Percentiles rank a stretch among this genome's conserved stretches.
Evolutionary conservation across 2,888 invertebrate species (phyloP).

Genomic region (Ellobium chinense): DNA sequence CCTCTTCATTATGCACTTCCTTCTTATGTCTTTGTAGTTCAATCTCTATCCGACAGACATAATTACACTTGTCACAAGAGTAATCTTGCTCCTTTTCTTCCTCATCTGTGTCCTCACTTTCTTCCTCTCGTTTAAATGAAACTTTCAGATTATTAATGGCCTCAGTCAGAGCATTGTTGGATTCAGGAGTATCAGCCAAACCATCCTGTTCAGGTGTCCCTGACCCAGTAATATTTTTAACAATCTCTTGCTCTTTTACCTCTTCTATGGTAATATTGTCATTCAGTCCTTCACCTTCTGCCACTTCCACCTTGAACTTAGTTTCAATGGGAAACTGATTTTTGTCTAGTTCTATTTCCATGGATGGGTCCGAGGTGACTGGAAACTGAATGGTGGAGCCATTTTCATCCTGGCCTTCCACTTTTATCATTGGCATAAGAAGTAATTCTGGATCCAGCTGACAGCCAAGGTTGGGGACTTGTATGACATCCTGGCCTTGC

Average conservation of each 20-base stretch:
- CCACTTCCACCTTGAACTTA: background rate
- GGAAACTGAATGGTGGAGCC: background rate
- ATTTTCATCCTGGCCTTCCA: background rate
- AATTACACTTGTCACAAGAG: constrained; percentile 35
- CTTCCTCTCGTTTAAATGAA: background rate
- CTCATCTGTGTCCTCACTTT: background rate
- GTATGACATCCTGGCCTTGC: background rate
- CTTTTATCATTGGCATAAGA: background rate
- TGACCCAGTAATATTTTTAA: background rate
- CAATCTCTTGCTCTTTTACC: constrained; percentile 8
- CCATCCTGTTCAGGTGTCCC: background rate
- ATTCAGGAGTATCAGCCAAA: background rate
- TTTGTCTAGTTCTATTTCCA: background rate
- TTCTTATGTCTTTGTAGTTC: constrained; percentile 39
- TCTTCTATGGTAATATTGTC: constrained; percentile 5
- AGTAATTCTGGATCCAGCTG: constrained; percentile 3
- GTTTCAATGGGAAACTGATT: background rate
- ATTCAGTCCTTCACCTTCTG: background rate
- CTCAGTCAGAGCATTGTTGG: background rate
- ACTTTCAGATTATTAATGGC: background rate
- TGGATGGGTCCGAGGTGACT: background rate
- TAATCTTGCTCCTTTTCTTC: constrained; percentile 12
- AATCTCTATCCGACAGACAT: constrained; percentile 16
- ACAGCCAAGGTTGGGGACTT: background rate
- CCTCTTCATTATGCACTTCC: constrained; percentile 24